Evolutionary conservation across 2,888 invertebrate genomes (phyloP).

Genomic region (Onthophagus sagittarius): DNA sequence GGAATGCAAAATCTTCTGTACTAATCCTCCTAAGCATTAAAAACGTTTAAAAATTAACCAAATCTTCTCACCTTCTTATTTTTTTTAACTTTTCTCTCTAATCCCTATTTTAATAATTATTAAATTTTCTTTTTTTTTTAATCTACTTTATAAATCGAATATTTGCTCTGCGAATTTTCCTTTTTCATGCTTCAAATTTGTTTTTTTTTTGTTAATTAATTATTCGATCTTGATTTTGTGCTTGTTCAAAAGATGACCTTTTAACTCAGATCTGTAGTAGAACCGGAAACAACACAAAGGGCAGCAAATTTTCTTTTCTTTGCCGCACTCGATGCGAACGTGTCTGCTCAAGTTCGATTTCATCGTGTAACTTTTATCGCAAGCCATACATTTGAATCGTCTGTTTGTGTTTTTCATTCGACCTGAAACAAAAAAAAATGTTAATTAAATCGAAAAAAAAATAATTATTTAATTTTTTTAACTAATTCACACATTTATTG

Average conservation of each 20-base stretch:
- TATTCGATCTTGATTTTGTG: conserved; percentile 17
- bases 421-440: conserved; percentile 20
- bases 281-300: conserved; percentile 22
- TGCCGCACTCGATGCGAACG: conserved; percentile 34
- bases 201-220: background rate
- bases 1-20: background rate
- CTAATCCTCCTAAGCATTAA: background rate
- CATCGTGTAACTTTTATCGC: conserved; percentile 32
- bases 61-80: no score
- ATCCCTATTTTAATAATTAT: no score
- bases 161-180: no score
- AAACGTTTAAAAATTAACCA: no score
- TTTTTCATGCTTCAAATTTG: background rate
- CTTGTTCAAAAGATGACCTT: conserved; percentile 21
- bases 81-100: background rate
- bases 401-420: conserved; percentile 1
- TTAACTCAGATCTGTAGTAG: conserved; percentile 21
- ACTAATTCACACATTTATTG: background rate
- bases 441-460: background rate
- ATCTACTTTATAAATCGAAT: no score
- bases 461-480: background rate
- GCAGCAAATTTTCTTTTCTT: conserved; percentile 29
- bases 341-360: conserved; percentile 31
- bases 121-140: no score
- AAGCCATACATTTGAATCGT: conserved; percentile 25